Evolutionary conservation across 2,888 invertebrate species (phyloP).

Genomic region (Cacoxenus indagator): DNA sequence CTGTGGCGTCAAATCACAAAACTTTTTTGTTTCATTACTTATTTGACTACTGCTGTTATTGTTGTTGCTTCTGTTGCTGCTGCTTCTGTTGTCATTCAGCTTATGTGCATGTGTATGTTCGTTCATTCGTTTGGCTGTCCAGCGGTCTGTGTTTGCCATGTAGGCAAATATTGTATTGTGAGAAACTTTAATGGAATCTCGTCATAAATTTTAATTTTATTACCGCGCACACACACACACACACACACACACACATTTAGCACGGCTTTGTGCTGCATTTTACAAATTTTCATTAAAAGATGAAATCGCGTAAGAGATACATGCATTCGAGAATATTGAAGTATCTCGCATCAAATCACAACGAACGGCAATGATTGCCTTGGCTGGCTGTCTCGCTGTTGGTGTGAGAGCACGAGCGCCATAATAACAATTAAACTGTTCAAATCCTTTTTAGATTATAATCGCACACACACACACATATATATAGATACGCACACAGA

Average conservation of each 20-base stretch:
- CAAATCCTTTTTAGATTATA: constrained; percentile 64
- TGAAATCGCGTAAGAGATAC: constrained; percentile 20
- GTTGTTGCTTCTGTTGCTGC: constrained; percentile 47
- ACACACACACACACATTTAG: constrained; percentile 7
- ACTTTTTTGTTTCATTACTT: constrained; percentile 10
- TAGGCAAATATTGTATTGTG: constrained; percentile 59
- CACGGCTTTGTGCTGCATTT: constrained; percentile 8
- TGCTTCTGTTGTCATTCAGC: constrained; percentile 28
- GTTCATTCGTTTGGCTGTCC: constrained; percentile 31
- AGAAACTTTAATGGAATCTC: constrained; percentile 69
- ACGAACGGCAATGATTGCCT: too few relatives aligned
- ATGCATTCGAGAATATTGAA: constrained; percentile 27
- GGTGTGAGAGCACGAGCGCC: constrained; percentile 43
- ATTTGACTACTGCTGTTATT: constrained; percentile 30
- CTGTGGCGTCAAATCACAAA: background rate
- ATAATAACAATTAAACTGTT: constrained; percentile 58
- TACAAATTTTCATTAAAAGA: constrained; percentile 23
- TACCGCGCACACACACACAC: constrained; percentile 52
- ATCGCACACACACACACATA: constrained; percentile 52
- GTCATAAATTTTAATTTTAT: constrained; percentile 69
- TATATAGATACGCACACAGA: constrained; percentile 18
- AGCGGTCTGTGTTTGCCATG: constrained; percentile 42
- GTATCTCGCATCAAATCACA: too few relatives aligned
- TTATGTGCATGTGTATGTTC: background rate
- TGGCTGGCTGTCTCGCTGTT: too few relatives aligned